Conservation (phyloP, 2,113 vertebrate genomes). For the Neodon shergylaensis region DNA sequence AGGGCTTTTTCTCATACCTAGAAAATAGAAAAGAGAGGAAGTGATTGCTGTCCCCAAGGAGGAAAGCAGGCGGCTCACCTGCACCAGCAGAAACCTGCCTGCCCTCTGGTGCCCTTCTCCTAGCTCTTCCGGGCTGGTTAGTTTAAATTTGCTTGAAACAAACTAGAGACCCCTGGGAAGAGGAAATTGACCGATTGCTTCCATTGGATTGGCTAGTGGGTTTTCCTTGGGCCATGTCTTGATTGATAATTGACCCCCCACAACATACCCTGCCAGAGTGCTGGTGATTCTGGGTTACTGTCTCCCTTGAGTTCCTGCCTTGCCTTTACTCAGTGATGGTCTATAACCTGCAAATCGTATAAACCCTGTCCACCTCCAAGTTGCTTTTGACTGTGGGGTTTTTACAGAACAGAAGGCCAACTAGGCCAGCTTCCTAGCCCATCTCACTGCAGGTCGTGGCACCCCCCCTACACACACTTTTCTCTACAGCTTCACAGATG, state of each 20-base stretch:
- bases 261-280: background rate
- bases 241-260: background rate
- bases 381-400: background rate
- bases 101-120: background rate
- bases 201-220: background rate
- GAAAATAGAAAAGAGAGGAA: background rate
- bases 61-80: accelerated
- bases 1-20: slow-evolving; percentile 90
- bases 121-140: background rate
- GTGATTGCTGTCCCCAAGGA: background rate
- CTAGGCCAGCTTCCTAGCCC: background rate
- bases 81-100: background rate
- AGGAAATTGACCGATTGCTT: background rate
- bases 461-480: background rate
- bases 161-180: background rate
- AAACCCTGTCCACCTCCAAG: background rate
- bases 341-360: background rate
- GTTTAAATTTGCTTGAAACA: background rate
- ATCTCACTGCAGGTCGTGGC: background rate
- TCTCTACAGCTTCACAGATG: background rate
- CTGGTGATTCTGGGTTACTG: background rate
- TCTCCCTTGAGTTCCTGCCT: background rate
- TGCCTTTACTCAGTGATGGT: background rate
- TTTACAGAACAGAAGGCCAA: background rate
- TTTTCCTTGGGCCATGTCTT: too few relatives aligned